These are phyloP conservation scores for Stylophora pistillata DNA, from an alignment of 64 coral and sea anemone genomes.

Conservation along the genomic window DNA sequence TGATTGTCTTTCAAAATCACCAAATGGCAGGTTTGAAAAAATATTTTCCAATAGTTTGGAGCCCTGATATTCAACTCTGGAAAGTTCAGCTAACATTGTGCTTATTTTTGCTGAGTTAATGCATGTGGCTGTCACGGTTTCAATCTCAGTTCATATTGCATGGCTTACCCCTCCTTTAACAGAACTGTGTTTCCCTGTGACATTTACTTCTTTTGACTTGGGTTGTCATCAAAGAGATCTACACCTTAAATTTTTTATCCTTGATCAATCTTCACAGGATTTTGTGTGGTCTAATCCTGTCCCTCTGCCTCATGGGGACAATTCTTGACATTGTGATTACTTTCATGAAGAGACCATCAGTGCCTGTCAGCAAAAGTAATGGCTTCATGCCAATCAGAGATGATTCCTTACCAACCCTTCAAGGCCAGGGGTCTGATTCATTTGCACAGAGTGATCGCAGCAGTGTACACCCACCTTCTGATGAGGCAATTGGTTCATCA, in stretches of 20 bases:
- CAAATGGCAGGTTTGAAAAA: too few relatives aligned
- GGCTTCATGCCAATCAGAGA: constrained; percentile 39
- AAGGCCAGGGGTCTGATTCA: background rate
- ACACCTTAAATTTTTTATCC: too few relatives aligned
- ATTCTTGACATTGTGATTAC: constrained; percentile 36
- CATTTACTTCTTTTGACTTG: too few relatives aligned
- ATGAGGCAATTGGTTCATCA: background rate
- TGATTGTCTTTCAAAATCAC: too few relatives aligned
- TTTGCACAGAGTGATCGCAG: background rate
- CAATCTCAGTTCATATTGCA: too few relatives aligned
- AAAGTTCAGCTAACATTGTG: too few relatives aligned
- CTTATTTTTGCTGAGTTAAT: too few relatives aligned
- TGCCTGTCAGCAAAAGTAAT: constrained; percentile 12
- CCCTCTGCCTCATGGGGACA: constrained; percentile 61
- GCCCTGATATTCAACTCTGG: too few relatives aligned
- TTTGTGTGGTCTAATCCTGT: constrained; percentile 55
- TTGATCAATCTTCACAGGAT: background rate
- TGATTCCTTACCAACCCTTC: background rate
- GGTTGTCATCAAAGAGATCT: background rate
- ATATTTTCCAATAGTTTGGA: too few relatives aligned
- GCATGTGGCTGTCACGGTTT: too few relatives aligned
- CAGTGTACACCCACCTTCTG: background rate
- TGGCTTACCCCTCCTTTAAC: too few relatives aligned
- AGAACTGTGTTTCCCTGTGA: too few relatives aligned
- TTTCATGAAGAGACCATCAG: background rate